Evolutionary conservation across 2,888 invertebrate genomes (phyloP).

Genomic region (Limnephilus auricula): DNA sequence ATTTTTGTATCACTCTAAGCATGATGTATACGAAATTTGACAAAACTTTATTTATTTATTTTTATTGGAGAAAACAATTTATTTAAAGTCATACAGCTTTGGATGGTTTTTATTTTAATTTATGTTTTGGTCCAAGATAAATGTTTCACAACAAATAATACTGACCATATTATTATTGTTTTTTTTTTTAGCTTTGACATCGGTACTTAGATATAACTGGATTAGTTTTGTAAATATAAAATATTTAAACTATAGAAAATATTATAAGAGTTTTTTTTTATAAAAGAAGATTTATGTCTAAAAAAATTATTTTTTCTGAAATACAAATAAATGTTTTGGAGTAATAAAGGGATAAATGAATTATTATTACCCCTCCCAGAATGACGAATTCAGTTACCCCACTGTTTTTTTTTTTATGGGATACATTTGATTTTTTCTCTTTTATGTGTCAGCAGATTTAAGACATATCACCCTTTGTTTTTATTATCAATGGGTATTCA

Average conservation of each 20-base stretch:
- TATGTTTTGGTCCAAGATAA: not conserved
- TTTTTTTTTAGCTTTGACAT: not conserved
- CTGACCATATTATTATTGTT: not conserved
- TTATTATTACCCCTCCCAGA: not conserved
- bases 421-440: not conserved
- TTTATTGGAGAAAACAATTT: not conserved
- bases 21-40: not conserved
- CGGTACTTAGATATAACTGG: not conserved
- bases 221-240: not conserved
- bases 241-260: not conserved
- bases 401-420: not conserved
- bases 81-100: not conserved
- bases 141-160: not conserved
- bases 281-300: not conserved
- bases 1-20: not conserved
- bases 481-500: too few species aligned
- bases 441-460: not conserved
- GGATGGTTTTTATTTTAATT: not conserved
- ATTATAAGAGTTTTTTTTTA: not conserved
- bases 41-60: not conserved
- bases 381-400: not conserved
- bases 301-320: not conserved
- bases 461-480: not conserved
- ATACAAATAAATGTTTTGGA: not conserved
- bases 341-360: not conserved